A percentile compares a stretch with the other conserved stretches of the same genome.
phyloP scores from a whole-genome alignment of 2,113 vertebrate species.

The Halcyon senegalensis region DNA sequence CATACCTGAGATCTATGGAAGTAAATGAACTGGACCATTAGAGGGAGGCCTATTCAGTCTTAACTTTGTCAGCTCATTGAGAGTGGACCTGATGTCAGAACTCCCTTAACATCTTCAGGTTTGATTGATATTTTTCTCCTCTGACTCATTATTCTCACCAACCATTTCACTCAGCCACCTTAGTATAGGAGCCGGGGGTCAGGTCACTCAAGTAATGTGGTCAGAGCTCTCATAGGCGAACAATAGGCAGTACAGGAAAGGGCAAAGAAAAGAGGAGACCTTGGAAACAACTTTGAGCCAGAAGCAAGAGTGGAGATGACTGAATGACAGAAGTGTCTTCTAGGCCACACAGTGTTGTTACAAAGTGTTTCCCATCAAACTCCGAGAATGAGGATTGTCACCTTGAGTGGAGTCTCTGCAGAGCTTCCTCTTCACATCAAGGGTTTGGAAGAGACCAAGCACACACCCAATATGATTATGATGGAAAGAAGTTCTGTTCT shows the following conservation, averaged over 20 bases:
- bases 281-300: not conserved
- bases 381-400: not conserved
- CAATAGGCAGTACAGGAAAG: rapidly evolving
- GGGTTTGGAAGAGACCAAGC: not conserved
- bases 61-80: not conserved
- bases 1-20: not conserved
- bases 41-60: not conserved
- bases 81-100: not conserved
- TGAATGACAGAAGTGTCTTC: not conserved
- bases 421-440: not conserved
- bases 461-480: rapidly evolving
- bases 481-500: not conserved
- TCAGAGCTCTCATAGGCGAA: not conserved
- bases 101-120: not conserved
- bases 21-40: not conserved
- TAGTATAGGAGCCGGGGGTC: not conserved
- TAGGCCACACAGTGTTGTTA: not conserved
- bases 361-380: not conserved
- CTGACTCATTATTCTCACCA: not conserved
- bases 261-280: not conserved
- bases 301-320: not conserved
- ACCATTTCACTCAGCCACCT: not conserved
- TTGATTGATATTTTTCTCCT: not conserved
- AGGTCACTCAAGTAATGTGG: not conserved
- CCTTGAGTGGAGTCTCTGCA: not conserved